Evolutionary conservation across 1,140 invertebrate genomes (phyloP).

Genomic region (Calliopsis andreniformis): DNA sequence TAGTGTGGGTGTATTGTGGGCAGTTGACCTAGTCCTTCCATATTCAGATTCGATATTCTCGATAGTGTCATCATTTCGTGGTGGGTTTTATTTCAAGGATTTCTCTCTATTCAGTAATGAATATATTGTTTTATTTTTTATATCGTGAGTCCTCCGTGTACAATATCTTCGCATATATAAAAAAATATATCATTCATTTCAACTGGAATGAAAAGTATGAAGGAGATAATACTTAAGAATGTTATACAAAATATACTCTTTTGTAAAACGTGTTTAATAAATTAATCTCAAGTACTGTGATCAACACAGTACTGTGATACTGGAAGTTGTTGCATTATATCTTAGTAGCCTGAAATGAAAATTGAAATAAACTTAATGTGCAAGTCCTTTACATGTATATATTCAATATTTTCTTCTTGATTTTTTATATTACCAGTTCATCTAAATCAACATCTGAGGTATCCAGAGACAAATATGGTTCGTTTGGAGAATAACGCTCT

Average conservation of each 20-base stretch:
- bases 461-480: neutral
- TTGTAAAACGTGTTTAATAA: neutral
- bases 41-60: slow-evolving; percentile 27
- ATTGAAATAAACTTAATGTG: slow-evolving; percentile 2
- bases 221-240: neutral
- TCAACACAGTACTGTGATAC: too few species aligned
- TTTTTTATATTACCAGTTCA: slow-evolving; percentile 26
- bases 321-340: slow-evolving; percentile 1
- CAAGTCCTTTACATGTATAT: neutral
- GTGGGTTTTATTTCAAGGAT: neutral
- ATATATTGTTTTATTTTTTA: neutral
- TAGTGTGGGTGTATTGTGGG: slow-evolving; percentile 48
- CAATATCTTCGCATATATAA: neutral
- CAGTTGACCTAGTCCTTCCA: slow-evolving; percentile 12
- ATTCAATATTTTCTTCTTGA: neutral
- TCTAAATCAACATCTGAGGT: slow-evolving; percentile 32
- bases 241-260: neutral
- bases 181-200: neutral
- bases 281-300: neutral
- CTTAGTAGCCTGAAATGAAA: slow-evolving; percentile 39
- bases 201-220: neutral
- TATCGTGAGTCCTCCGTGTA: neutral
- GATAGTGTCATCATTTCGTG: slow-evolving; percentile 39
- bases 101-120: neutral
- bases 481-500: neutral